Evolutionary conservation across 2,888 invertebrate species (phyloP), one percentile per base, ranked within the genome.

Genomic region (Proisotoma minuta): DNA sequence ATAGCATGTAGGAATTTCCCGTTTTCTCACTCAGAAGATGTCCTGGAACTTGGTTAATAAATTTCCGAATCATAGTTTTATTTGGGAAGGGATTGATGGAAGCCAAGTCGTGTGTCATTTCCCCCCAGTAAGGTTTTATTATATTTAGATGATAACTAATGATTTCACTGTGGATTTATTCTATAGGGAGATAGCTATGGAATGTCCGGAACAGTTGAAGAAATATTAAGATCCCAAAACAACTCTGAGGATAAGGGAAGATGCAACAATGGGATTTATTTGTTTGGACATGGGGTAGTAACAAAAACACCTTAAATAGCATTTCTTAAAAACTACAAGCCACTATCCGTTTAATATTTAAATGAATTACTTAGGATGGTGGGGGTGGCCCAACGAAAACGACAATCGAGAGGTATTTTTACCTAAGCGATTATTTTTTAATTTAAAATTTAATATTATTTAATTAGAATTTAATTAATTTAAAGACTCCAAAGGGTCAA

Each of bases 21-120:
- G 79, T 40, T 82, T 82, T 69, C 75, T 81, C 15, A 81, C 81
- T 0, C 81, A 81, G 73, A 82, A 82, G 71, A 64, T 82, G 64
- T 79, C 79, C 70, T 82, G 82, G 82, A 81, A 75, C 69, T 74
- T 81, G 10, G 78, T 81, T 56, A 82, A 82, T 74, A 79, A 78
- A 65, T 81, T 81, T 62, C 81, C 81, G 8, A 80, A 81, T 68
- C 78, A 81, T 69, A 80, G 78, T 57, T 81, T 81, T 72, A 75
- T 74, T 24, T 81, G 81, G 81, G 77, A 79, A 71, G 68, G 68
- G 4, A 68, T 68, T 40, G 68, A 68, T 51, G 68, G 68, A 3
- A 75, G 76, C 22, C 65, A 71, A 49, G 78, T 82, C 1, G 69
- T 82, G 61, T 74, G 78, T 10, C 82, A 82, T 72, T 82, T 82